A percentile compares a stretch with the other conserved stretches of the same genome.
phyloP scores from a whole-genome alignment of 2,797 vertebrate genomes.

The Girardinus metallicus region DNA sequence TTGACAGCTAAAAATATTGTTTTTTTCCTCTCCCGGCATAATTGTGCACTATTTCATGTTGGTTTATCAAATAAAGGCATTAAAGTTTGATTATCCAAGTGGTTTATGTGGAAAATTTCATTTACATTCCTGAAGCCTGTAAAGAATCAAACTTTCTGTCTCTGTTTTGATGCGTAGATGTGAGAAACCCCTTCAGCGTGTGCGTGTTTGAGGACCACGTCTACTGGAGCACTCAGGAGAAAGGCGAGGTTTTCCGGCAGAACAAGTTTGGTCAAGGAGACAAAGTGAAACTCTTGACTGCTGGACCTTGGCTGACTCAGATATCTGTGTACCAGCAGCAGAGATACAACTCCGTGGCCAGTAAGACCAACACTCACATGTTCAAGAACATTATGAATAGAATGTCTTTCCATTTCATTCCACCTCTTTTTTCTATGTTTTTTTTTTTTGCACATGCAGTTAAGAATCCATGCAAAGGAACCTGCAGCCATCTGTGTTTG shows the following conservation, averaged over 20 bases:
- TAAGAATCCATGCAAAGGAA: conserved; percentile 78
- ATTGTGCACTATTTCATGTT: neutral
- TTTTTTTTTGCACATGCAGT: conserved; percentile 49
- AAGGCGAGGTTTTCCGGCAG: conserved; percentile 90
- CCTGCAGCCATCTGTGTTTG: conserved; percentile 79
- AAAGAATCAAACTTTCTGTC: neutral
- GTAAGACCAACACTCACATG: conserved; percentile 57
- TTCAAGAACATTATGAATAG: neutral
- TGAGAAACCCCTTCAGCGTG: conserved; percentile 87
- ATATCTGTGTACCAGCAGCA: conserved; percentile 89
- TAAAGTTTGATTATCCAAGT: neutral
- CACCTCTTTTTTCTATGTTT: neutral
- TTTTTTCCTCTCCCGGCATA: neutral
- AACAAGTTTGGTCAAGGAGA: conserved; percentile 88
- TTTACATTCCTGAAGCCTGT: neutral
- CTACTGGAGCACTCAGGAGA: conserved; percentile 92
- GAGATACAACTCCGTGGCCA: conserved; percentile 84
- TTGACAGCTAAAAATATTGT: neutral
- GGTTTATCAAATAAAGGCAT: neutral
- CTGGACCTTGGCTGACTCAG: conserved; percentile 93
- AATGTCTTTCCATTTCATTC: neutral
- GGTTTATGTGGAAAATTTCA: neutral
- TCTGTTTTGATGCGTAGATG: conserved; percentile 58
- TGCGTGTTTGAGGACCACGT: conserved; percentile 91
- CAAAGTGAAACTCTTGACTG: conserved; percentile 86